Conservation (phyloP, 2,113 vertebrate species). For the Sardina pilchardus region DNA sequence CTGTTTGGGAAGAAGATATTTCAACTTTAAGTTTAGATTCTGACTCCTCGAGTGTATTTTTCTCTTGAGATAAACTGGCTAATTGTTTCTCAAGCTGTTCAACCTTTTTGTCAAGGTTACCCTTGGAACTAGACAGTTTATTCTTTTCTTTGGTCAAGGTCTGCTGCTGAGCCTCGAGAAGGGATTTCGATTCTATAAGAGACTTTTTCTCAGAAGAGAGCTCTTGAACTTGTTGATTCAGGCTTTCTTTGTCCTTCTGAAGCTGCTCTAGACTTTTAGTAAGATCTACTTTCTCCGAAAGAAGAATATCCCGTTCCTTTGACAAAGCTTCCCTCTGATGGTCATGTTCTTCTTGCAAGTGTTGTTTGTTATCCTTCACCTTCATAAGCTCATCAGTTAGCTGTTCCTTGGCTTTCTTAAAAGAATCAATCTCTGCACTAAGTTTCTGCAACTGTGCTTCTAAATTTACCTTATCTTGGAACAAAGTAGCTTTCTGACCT, state of each 20-base stretch:
- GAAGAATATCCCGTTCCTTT: constrained; percentile 61
- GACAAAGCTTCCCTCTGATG: constrained; percentile 67
- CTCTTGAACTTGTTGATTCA: constrained; percentile 58
- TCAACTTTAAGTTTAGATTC: constrained; percentile 58
- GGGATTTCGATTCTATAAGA: constrained; percentile 66
- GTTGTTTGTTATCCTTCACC: constrained; percentile 61
- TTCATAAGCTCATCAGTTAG: constrained; percentile 71
- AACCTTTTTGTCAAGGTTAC: constrained; percentile 63
- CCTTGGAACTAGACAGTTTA: constrained; percentile 57
- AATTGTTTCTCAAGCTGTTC: constrained; percentile 69
- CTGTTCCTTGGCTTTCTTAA: constrained; percentile 66
- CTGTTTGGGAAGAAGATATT: constrained; percentile 54
- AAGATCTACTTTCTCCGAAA: constrained; percentile 59
- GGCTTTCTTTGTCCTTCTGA: constrained; percentile 61
- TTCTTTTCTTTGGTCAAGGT: constrained; percentile 68
- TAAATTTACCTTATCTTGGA: constrained; percentile 65
- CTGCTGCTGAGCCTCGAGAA: constrained; percentile 63
- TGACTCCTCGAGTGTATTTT: constrained; percentile 61
- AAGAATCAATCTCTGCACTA: constrained; percentile 62
- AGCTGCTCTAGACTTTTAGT: constrained; percentile 55
- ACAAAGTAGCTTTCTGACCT: constrained; percentile 59
- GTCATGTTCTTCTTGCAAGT: constrained; percentile 58
- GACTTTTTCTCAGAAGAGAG: constrained; percentile 66
- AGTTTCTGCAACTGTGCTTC: constrained; percentile 67
- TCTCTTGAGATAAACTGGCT: constrained; percentile 65